phyloP scores from a whole-genome alignment of 2,113 vertebrate species.

The Neofelis nebulosa region DNA sequence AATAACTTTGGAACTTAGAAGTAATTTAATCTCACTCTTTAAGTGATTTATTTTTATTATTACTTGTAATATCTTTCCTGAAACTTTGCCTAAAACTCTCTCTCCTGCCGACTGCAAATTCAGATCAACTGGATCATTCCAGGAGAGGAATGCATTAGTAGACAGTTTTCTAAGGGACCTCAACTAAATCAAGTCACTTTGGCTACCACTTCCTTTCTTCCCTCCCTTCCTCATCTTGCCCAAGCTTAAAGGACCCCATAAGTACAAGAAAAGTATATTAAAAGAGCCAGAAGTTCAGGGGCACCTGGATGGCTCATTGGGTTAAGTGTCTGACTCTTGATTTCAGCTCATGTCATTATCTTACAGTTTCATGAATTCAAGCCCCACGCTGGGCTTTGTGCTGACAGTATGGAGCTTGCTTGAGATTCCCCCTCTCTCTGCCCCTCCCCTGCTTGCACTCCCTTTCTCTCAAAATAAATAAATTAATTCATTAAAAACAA shows the following conservation, averaged over 20 bases:
- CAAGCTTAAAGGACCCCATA: not conserved
- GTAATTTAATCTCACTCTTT: conserved; percentile 44
- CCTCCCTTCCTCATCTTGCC: not conserved
- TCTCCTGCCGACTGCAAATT: conserved; percentile 23
- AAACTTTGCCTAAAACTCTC: conserved; percentile 61
- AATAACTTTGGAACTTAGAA: conserved; percentile 10
- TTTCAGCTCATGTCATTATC: too few species aligned
- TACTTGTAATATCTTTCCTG: conserved; percentile 46
- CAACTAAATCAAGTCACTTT: not conserved
- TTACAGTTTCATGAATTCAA: too few species aligned
- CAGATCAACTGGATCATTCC: not conserved
- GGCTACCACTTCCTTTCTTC: not conserved
- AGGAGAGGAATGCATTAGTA: not conserved
- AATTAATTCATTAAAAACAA: too few species aligned
- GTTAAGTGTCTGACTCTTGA: too few species aligned
- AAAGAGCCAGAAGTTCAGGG: not conserved
- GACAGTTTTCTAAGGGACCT: not conserved
- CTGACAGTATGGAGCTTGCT: too few species aligned
- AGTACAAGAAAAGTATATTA: not conserved
- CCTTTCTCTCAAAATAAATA: too few species aligned
- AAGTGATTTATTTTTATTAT: conserved; percentile 49
- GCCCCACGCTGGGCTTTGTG: too few species aligned
- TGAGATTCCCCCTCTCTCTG: too few species aligned
- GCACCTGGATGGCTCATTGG: too few species aligned
- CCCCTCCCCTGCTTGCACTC: too few species aligned